These are phyloP conservation scores for Dasypolia templi DNA, from an alignment of 2,888 invertebrate genomes.

Conservation along the genomic window DNA sequence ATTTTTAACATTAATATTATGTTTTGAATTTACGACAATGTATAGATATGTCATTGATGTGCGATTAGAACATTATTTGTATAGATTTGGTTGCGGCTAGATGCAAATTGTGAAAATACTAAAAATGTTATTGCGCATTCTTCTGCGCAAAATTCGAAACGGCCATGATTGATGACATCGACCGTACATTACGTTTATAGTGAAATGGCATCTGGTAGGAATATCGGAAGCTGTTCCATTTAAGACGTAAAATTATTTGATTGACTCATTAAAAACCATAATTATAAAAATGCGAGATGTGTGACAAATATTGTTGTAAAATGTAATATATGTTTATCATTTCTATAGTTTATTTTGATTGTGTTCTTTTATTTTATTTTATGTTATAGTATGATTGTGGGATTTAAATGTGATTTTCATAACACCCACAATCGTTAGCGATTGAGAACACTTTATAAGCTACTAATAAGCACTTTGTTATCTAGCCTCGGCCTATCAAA, in stretches of 20 bases:
- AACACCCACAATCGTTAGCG: neutral
- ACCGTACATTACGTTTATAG: neutral
- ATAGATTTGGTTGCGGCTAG: neutral
- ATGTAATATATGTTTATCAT: neutral
- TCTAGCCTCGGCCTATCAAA: neutral
- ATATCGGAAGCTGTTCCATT: neutral
- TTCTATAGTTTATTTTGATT: neutral
- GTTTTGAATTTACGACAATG: conserved; percentile 12
- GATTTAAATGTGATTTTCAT: neutral
- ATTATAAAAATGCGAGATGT: neutral
- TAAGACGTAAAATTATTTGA: neutral
- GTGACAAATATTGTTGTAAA: neutral
- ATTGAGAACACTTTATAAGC: neutral
- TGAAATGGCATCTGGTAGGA: neutral
- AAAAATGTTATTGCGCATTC: neutral
- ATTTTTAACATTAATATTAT: conserved; percentile 5
- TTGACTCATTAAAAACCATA: no score
- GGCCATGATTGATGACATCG: neutral
- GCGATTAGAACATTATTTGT: neutral
- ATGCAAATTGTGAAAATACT: neutral
- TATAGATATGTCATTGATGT: neutral
- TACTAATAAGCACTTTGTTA: neutral
- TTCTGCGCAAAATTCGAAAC: neutral
- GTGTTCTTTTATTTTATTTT: neutral
- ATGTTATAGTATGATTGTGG: neutral